Evolutionary conservation across 2,797 vertebrate genomes (phyloP).

Genomic region (Poeciliopsis turneri): DNA sequence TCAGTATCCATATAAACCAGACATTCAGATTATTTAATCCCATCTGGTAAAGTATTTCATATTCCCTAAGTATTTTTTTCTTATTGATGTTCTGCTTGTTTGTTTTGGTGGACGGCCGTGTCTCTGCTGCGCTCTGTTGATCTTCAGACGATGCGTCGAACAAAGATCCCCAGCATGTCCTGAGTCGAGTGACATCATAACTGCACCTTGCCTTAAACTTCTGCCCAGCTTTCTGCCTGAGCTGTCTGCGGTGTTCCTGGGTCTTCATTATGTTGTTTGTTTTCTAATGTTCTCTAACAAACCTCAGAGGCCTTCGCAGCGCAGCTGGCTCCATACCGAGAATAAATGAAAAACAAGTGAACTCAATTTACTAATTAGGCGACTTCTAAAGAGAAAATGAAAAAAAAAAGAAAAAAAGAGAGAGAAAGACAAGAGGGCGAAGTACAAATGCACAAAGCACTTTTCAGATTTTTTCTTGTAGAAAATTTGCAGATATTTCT

Average conservation of each 20-base stretch:
- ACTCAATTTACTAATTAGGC: neutral
- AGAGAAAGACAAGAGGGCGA: neutral
- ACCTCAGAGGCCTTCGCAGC: neutral
- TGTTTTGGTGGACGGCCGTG: neutral
- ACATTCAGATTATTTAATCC: too few species aligned
- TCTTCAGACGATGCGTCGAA: neutral
- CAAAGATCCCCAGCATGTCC: neutral
- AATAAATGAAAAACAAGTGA: neutral
- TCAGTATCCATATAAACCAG: too few species aligned
- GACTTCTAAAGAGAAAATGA: neutral
- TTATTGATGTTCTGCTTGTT: neutral
- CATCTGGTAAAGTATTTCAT: too few species aligned
- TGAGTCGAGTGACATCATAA: neutral
- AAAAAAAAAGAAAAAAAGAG: neutral
- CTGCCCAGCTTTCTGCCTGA: neutral
- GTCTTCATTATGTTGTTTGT: neutral
- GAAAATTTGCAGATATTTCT: neutral
- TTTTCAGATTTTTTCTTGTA: neutral
- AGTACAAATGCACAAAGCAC: neutral
- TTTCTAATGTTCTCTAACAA: neutral
- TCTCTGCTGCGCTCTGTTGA: neutral
- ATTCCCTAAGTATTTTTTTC: neutral
- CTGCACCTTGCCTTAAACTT: neutral
- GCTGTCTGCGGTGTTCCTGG: neutral
- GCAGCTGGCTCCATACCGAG: neutral